Base-by-base conservation (phyloP, 2,888 invertebrate species). In the Cosmopolites sordidus region DNA sequence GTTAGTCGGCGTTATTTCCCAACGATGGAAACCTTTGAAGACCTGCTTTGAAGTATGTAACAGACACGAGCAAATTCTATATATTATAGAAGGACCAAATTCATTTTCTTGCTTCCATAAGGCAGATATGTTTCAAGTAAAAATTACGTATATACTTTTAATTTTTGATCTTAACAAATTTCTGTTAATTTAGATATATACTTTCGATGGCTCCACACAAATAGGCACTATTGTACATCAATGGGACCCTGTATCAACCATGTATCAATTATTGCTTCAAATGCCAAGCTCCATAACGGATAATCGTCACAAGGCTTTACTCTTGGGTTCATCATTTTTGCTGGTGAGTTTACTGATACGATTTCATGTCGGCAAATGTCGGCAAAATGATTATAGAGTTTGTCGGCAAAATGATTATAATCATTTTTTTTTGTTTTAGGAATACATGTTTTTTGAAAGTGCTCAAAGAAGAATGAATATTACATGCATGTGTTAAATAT, bases 321-420 rank as follows among this genome's bases (percentile, higher is more conserved):
- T 93, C 47, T 70, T 94, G 17, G 93, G 87, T 3, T 84, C 90
- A 42, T 82, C 87, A 0, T 92, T 94, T 75, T 77, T 94, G 52
- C 75, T 94, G 82, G 93, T 92, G 79, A 77, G 73, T 51, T 22
- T 22, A 22, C 3, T 5, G 8, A 22, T 22, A 22, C n/a, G 8
- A 22, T 22, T 22, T 5, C 8, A 22, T 22, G 8, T 22, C 3
- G 3, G 22, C 22, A 37, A 29, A 29, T 29, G 29, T 29, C 29
- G 6, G 6, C 29, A 29, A 29, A 8, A 29, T 29, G 29, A 8
- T 43, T n/a, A n/a, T n/a, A n/a, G n/a, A n/a, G n/a, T n/a, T n/a
- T n/a, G n/a, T n/a, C n/a, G n/a, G n/a, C n/a, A n/a, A n/a, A n/a
- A n/a, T n/a, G n/a, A n/a, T n/a, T n/a, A 22, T 22, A 22, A 22